Evolutionary conservation across 2,888 invertebrate genomes (phyloP).

Genomic region (Tetragonisca angustula): DNA sequence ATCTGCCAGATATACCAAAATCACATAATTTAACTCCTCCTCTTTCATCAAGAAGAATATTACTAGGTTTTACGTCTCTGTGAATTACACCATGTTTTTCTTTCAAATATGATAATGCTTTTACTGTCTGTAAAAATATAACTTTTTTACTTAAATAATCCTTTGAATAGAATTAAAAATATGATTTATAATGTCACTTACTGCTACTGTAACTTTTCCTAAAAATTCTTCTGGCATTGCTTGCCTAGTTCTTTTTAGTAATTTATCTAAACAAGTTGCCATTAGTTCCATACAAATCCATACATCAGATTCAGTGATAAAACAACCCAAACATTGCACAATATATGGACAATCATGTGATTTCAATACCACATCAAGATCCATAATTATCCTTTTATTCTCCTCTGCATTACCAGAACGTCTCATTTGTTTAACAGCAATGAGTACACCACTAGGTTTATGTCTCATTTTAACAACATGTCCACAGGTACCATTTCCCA

Average conservation of each 20-base stretch:
- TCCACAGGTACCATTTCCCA: constrained; percentile 98
- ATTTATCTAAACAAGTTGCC: constrained; percentile 99
- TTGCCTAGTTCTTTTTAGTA: constrained; percentile 92
- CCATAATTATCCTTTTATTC: constrained; percentile 99
- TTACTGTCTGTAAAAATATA: constrained; percentile 90
- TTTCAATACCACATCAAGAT: constrained; percentile 98
- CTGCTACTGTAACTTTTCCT: constrained; percentile 98
- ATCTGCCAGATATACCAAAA: constrained; percentile 99
- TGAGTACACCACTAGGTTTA: constrained; percentile 92
- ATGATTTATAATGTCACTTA: constrained; percentile 85
- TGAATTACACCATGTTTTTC: constrained; percentile 98
- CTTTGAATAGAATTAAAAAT: neutral
- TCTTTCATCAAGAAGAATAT: constrained; percentile 97
- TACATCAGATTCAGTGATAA: constrained; percentile 98
- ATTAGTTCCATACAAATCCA: constrained; percentile 99
- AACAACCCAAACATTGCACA: constrained; percentile 98
- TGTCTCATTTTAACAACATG: constrained; percentile 99
- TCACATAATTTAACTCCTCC: constrained; percentile 99
- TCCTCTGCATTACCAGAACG: constrained; percentile 98
- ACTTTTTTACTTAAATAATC: neutral
- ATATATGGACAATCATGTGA: constrained; percentile 99
- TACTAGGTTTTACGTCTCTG: constrained; percentile 99
- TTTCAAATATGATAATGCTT: constrained; percentile 98
- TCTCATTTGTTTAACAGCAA: constrained; percentile 99
- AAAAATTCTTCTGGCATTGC: constrained; percentile 98